Evolutionary conservation across 2,113 vertebrate genomes (phyloP).

Genomic region (Oceanites oceanicus): DNA sequence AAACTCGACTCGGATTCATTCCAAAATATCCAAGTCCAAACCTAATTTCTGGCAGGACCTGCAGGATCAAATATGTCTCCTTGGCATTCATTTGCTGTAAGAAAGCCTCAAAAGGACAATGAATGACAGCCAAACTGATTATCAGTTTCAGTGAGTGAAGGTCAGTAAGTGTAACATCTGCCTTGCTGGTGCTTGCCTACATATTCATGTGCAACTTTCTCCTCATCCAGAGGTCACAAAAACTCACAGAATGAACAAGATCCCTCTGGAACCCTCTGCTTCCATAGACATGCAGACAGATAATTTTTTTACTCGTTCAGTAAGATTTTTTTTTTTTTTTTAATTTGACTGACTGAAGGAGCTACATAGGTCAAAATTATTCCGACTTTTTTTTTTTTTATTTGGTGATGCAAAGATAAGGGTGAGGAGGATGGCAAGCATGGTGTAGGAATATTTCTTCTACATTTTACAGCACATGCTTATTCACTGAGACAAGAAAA

Average conservation of each 20-base stretch:
- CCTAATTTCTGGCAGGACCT: constrained; percentile 65
- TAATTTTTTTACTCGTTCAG: not conserved
- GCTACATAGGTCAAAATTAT: not conserved
- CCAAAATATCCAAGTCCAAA: constrained; percentile 55
- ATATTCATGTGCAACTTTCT: constrained; percentile 37
- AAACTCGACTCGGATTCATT: constrained; percentile 35
- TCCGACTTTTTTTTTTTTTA: not conserved
- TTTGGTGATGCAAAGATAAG: not conserved
- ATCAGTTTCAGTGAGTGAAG: constrained; percentile 61
- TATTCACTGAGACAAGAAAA: not conserved
- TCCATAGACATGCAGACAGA: not conserved
- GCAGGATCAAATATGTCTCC: constrained; percentile 52
- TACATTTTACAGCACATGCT: not conserved
- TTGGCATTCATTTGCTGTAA: constrained; percentile 51
- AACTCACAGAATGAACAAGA: constrained; percentile 36
- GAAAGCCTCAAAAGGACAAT: constrained; percentile 62
- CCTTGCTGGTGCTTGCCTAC: constrained; percentile 40
- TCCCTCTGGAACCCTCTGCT: constrained; percentile 12
- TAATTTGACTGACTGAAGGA: not conserved
- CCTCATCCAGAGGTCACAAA: constrained; percentile 53
- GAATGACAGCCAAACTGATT: constrained; percentile 68
- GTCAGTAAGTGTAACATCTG: constrained; percentile 67
- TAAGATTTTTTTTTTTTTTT: not conserved
- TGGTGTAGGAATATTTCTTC: not conserved
- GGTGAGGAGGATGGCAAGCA: not conserved